Conservation (phyloP, 2,888 invertebrate species). For the Pandemis heparana region DNA sequence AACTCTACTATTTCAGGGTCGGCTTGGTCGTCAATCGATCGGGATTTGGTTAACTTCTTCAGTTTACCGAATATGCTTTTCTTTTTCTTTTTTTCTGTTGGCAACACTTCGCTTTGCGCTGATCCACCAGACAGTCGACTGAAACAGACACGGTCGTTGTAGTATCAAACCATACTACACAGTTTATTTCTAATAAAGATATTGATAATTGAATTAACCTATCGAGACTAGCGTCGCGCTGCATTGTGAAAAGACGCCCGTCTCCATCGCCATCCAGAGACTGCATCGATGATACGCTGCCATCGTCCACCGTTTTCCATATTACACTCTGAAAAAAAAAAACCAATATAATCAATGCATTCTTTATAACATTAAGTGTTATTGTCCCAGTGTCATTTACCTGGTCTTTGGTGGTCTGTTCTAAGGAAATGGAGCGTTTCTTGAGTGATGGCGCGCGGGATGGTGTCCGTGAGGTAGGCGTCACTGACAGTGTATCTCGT, state of each 20-base stretch:
- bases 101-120: conserved; percentile 92
- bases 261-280: conserved; percentile 90
- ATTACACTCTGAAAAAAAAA: conserved; percentile 84
- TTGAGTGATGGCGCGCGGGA: conserved; percentile 79
- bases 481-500: conserved; percentile 74
- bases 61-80: conserved; percentile 94
- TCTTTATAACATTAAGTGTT: neutral
- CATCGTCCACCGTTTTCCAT: conserved; percentile 94
- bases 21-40: conserved; percentile 90
- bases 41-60: conserved; percentile 93
- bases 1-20: conserved; percentile 77
- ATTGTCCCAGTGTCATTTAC: conserved; percentile 49
- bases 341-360: neutral
- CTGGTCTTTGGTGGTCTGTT: conserved; percentile 83
- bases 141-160: conserved; percentile 43
- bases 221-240: conserved; percentile 92
- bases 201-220: conserved; percentile 68
- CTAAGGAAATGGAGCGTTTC: conserved; percentile 82
- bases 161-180: neutral
- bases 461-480: conserved; percentile 67
- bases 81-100: conserved; percentile 92
- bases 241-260: conserved; percentile 85
- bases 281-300: conserved; percentile 94
- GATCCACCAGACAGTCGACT: conserved; percentile 93
- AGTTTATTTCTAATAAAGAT: neutral